These are phyloP conservation scores for Bos indicus DNA, from an alignment of 2,113 vertebrate genomes.

Conservation along the genomic window DNA sequence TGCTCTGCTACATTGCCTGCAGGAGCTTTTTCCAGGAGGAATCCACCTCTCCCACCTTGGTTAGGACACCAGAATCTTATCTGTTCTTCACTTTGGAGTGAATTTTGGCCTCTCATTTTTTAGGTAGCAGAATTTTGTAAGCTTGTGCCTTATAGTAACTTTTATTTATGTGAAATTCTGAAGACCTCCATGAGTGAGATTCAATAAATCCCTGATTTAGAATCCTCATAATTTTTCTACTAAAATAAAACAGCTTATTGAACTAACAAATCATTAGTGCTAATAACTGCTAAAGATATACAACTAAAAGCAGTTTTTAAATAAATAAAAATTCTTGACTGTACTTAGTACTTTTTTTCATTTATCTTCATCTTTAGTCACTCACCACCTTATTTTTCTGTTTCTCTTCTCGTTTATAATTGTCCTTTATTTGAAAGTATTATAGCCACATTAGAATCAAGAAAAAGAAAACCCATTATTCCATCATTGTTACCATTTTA, in stretches of 20 bases:
- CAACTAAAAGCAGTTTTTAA: neutral
- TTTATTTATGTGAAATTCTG: neutral
- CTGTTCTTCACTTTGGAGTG: neutral
- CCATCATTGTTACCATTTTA: neutral
- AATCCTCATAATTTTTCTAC: neutral
- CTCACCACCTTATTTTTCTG: neutral
- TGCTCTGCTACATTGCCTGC: too few species aligned
- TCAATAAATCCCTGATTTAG: neutral
- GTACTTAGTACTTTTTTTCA: neutral
- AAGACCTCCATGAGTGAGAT: neutral
- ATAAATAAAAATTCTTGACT: neutral
- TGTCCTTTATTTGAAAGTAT: neutral
- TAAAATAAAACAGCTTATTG: constrained; percentile 24
- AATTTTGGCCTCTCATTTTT: neutral
- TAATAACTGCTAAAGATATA: neutral
- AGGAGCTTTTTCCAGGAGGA: neutral
- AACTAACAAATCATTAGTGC: constrained; percentile 21
- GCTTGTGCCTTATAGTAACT: neutral
- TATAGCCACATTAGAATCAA: neutral
- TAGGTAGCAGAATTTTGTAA: neutral
- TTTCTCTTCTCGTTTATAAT: neutral
- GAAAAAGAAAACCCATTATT: neutral
- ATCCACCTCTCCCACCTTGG: too few species aligned
- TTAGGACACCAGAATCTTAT: neutral
- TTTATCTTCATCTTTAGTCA: neutral